phyloP scores from a whole-genome alignment of 2,113 vertebrate species.

The Cavia porcellus region DNA sequence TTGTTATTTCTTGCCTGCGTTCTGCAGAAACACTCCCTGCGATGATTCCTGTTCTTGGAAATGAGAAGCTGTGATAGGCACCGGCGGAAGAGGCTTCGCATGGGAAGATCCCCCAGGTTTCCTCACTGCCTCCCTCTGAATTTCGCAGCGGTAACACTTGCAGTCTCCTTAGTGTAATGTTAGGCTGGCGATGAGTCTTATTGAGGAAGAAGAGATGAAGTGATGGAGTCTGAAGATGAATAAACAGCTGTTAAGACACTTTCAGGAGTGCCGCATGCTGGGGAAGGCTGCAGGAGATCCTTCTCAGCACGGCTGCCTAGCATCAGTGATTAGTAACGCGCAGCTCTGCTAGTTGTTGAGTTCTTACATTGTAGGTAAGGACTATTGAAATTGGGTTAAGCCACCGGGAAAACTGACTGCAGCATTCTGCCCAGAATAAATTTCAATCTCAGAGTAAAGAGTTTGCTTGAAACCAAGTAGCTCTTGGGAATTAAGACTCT shows the following conservation, averaged over 20 bases:
- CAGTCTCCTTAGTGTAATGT: conserved; percentile 61
- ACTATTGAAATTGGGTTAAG: conserved; percentile 44
- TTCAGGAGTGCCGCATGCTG: conserved; percentile 39
- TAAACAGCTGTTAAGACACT: conserved; percentile 63
- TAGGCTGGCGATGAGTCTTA: conserved; percentile 51
- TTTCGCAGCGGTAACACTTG: conserved; percentile 53
- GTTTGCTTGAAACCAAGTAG: conserved; percentile 50
- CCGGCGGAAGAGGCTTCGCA: conserved; percentile 63
- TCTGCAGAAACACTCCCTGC: conserved; percentile 54
- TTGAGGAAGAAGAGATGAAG: conserved; percentile 46
- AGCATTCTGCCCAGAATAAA: conserved; percentile 26
- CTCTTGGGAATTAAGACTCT: conserved; percentile 62
- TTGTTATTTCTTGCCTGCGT: conserved; percentile 65
- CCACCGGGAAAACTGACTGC: conserved; percentile 25
- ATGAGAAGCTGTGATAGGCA: conserved; percentile 71
- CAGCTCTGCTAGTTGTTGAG: conserved; percentile 66
- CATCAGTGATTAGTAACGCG: conserved; percentile 67
- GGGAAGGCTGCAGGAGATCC: conserved; percentile 37
- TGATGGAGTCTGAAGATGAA: conserved; percentile 56
- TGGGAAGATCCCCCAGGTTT: conserved; percentile 66
- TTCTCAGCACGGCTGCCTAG: conserved; percentile 51
- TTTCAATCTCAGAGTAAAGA: conserved; percentile 40
- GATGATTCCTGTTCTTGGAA: conserved; percentile 72
- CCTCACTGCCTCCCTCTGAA: conserved; percentile 59
- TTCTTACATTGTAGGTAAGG: conserved; percentile 49